Conservation (phyloP, 2,113 vertebrate species). For the Lophura nycthemera region DNA sequence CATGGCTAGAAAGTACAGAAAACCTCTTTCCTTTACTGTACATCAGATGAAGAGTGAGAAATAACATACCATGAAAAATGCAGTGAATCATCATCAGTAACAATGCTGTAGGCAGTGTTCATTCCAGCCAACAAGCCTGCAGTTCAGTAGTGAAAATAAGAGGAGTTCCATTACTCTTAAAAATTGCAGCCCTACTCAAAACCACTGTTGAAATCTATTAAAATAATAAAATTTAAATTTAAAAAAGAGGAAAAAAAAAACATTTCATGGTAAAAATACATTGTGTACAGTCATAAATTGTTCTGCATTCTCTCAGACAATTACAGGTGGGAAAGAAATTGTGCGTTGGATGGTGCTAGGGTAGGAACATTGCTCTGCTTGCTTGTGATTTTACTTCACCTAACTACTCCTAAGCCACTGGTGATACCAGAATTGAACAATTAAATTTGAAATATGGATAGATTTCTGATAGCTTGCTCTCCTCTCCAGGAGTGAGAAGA, state of each 20-base stretch:
- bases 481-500: neutral
- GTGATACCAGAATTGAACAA: neutral
- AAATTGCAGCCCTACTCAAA: neutral
- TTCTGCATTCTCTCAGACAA: neutral
- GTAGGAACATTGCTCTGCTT: neutral
- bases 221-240: neutral
- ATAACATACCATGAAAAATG: neutral
- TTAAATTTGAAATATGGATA: neutral
- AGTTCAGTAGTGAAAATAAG: neutral
- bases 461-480: neutral
- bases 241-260: fast-evolving
- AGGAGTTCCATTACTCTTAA: neutral
- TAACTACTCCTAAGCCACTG: neutral
- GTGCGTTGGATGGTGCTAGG: neutral
- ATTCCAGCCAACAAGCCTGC: neutral
- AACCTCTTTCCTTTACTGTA: neutral
- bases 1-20: neutral
- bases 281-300: neutral
- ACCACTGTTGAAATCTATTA: neutral
- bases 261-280: neutral
- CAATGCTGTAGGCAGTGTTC: neutral
- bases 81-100: neutral
- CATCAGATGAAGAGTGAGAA: neutral
- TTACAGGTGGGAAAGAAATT: neutral
- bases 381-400: neutral